Percentiles rank a stretch among this genome's conserved stretches.
phyloP scores from a whole-genome alignment of 2,113 vertebrate species.

The Laterallus jamaicensis region DNA sequence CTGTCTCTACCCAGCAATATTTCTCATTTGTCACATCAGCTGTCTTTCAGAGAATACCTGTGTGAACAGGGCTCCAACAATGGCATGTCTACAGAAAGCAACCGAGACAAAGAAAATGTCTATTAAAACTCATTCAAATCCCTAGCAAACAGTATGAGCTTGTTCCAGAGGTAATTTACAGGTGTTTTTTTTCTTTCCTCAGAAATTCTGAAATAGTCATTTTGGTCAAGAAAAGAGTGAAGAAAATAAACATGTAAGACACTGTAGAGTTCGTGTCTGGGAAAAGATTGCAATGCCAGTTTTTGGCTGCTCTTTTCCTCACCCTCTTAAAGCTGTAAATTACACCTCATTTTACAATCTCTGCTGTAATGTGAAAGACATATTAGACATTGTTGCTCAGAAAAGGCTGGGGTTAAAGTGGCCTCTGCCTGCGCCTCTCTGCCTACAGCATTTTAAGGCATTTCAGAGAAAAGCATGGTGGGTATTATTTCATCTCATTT shows the following conservation, averaged over 20 bases:
- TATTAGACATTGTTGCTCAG: conserved; percentile 42
- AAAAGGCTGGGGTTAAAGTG: conserved; percentile 28
- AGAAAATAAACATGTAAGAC: conserved; percentile 17
- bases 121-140: background rate
- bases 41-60: background rate
- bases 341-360: conserved; percentile 34
- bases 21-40: rapidly evolving
- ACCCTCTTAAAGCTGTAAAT: conserved; percentile 34
- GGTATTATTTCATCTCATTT: conserved; percentile 59
- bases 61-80: background rate
- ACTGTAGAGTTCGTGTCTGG: background rate
- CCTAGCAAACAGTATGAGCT: background rate
- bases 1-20: background rate
- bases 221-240: background rate
- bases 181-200: background rate
- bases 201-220: background rate
- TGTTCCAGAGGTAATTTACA: background rate
- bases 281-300: background rate
- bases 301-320: conserved; percentile 26
- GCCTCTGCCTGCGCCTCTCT: background rate
- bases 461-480: background rate
- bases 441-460: background rate
- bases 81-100: background rate
- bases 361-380: conserved; percentile 42
- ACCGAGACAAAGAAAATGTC: background rate